Conservation (phyloP, 2,888 invertebrate species). For the Microctonus aethiopoides region DNA sequence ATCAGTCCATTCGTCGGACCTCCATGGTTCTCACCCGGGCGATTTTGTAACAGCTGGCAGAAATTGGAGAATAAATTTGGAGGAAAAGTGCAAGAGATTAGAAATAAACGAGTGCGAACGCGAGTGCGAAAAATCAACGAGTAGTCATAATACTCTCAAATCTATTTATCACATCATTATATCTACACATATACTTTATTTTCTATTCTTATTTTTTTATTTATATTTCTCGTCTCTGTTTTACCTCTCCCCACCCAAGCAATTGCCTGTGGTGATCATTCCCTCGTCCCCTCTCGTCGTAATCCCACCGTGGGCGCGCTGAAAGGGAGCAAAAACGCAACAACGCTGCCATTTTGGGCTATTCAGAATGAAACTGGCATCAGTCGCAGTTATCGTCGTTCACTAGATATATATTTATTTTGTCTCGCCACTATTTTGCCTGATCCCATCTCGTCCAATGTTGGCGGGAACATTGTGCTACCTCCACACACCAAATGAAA, state of each 20-base stretch:
- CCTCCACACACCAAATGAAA: slow-evolving; percentile 20
- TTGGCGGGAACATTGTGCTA: slow-evolving; percentile 13
- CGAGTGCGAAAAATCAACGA: background rate
- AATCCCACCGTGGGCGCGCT: slow-evolving; percentile 27
- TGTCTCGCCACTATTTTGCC: background rate
- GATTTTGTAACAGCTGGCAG: slow-evolving; percentile 17
- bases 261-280: background rate
- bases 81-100: background rate
- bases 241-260: background rate
- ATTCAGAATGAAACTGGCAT: slow-evolving; percentile 19
- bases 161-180: background rate
- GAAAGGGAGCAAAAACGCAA: slow-evolving; percentile 37
- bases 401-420: slow-evolving; percentile 14
- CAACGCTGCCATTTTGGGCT: slow-evolving; percentile 46
- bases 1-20: background rate
- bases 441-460: slow-evolving; percentile 8
- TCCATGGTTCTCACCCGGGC: slow-evolving; percentile 1
- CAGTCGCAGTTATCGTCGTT: background rate
- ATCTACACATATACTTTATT: no score
- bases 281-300: background rate
- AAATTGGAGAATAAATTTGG: background rate
- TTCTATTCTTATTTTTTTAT: no score
- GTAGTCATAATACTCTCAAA: background rate
- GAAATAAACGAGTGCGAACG: background rate
- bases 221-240: background rate